Evolutionary conservation across 2,888 invertebrate species (phyloP), one percentile per base, ranked within the genome.

Genomic region (Tipula unca): DNA sequence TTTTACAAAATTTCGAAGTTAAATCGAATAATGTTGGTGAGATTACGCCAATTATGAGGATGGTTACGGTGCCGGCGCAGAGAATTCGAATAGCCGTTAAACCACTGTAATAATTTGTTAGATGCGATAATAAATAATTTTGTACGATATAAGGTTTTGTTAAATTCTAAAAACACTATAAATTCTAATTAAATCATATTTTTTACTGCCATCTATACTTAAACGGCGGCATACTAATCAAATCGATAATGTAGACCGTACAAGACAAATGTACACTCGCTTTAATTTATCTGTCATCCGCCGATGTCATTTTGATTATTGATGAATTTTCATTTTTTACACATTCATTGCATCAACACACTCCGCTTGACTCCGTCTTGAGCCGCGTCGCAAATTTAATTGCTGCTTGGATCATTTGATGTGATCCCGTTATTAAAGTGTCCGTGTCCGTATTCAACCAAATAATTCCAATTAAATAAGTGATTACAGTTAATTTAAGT

Each of bases 1-100:
- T 94, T 13, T 87, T 93, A 1, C 89, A 90, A 85, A 91, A 91
- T 48, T 94, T 93, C 87, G 88, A 91, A 25, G 88, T 94, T 85
- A 90, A 91, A 29, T 91, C 93, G 86, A 87, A 90, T 10, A 93
- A 94, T 87, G 89, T 90, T 6, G 89, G 91, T 13, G 90, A 91
- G 10, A 89, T 94, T 5, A 92, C 93, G 85, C 91, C 93, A 88
- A 90, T 93, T 14, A 89, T 94, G 86, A 92, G 93, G 86, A 89
- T 94, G 90, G 93, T 94, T 5, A 92, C 93, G 0, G 93, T 93
- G 29, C 94, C 94, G 14, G 88, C 29, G 10, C 48, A 85, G 13
- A 54, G 29, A 17, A 54, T 85, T 13, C 48, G 48, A 54, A 54
- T 85, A 29, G 14, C 48, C 1, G 42, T 85, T 54, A 54, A 29